Percentiles rank a stretch among this genome's conserved stretches.
These are phyloP conservation scores for Psettodes erumei DNA, from an alignment of 2,113 vertebrate genomes.

Conservation along the genomic window DNA sequence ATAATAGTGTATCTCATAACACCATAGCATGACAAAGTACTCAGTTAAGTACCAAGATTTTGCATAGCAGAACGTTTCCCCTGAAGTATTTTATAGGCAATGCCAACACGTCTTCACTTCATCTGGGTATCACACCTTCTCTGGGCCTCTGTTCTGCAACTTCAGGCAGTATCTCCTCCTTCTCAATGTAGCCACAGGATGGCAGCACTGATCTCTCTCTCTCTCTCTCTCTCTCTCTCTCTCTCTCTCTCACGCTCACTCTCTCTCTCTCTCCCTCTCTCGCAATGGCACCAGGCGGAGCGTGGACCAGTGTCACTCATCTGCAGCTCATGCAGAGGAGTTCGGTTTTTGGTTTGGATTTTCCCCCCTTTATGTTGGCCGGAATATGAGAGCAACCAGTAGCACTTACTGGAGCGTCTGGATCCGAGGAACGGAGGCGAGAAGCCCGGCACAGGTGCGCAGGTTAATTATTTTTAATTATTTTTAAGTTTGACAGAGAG, in stretches of 20 bases:
- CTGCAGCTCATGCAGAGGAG: conserved; percentile 15
- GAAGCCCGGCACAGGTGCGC: conserved; percentile 67
- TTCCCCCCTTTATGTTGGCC: neutral
- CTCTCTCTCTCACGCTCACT: neutral
- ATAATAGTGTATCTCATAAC: too few relatives aligned
- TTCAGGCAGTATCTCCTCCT: neutral
- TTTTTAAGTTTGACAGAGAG: conserved; percentile 23
- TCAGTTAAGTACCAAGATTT: too few relatives aligned
- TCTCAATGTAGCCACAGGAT: conserved; percentile 36
- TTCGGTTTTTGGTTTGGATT: neutral
- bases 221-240: conserved; percentile 6
- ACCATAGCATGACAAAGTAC: too few relatives aligned
- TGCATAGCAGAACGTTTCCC: too few relatives aligned
- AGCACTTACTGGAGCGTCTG: neutral
- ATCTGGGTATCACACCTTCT: too few relatives aligned
- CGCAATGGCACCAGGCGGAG: conserved; percentile 20
- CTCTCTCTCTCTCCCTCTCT: conserved; percentile 5
- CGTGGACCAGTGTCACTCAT: conserved; percentile 45
- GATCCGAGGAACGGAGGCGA: conserved; percentile 34
- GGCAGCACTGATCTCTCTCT: conserved; percentile 40
- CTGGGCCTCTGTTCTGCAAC: too few relatives aligned
- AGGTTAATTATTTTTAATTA: neutral
- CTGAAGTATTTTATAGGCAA: too few relatives aligned
- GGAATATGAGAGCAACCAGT: conserved; percentile 15
- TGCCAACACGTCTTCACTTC: too few relatives aligned